These are phyloP conservation scores for Phyllopteryx taeniolatus DNA, from an alignment of 2,113 vertebrate genomes.

Conservation along the genomic window DNA sequence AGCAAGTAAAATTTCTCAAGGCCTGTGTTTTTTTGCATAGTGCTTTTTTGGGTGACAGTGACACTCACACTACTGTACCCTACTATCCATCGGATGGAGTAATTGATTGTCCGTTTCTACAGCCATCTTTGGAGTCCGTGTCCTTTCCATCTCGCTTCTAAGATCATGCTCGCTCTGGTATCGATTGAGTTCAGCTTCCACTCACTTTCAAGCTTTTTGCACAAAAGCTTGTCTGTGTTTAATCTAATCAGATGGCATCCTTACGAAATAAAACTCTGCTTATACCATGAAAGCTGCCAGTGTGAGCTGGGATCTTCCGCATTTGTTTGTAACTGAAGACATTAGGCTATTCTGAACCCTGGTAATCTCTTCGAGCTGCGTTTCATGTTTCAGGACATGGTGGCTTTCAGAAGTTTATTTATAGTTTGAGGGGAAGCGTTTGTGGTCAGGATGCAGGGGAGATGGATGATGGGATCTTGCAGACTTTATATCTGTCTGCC, in stretches of 20 bases:
- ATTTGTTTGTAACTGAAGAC: constrained; percentile 45
- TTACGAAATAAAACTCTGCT: constrained; percentile 41
- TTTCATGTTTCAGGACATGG: constrained; percentile 56
- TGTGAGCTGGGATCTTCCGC: constrained; percentile 6
- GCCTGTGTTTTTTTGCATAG: not conserved
- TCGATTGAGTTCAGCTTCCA: constrained; percentile 43
- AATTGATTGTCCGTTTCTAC: not conserved
- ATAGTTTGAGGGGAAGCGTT: constrained; percentile 62
- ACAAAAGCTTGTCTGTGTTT: constrained; percentile 37
- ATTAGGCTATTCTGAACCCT: constrained; percentile 51
- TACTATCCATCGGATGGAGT: not conserved
- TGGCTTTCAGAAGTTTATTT: constrained; percentile 54
- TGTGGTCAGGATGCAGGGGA: constrained; percentile 42
- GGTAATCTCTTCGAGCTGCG: constrained; percentile 55
- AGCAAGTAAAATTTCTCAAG: not conserved
- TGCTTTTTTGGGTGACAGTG: not conserved
- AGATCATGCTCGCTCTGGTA: constrained; percentile 16
- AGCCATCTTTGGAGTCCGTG: constrained; percentile 25
- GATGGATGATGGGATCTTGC: constrained; percentile 27
- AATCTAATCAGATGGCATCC: constrained; percentile 45
- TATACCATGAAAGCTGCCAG: constrained; percentile 33
- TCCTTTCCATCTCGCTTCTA: constrained; percentile 36
- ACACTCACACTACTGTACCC: not conserved
- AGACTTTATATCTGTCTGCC: constrained; percentile 39
- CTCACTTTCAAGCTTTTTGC: constrained; percentile 49